Evolutionary conservation across 2,888 invertebrate species (phyloP).

Genomic region (Andricus quercusramuli): DNA sequence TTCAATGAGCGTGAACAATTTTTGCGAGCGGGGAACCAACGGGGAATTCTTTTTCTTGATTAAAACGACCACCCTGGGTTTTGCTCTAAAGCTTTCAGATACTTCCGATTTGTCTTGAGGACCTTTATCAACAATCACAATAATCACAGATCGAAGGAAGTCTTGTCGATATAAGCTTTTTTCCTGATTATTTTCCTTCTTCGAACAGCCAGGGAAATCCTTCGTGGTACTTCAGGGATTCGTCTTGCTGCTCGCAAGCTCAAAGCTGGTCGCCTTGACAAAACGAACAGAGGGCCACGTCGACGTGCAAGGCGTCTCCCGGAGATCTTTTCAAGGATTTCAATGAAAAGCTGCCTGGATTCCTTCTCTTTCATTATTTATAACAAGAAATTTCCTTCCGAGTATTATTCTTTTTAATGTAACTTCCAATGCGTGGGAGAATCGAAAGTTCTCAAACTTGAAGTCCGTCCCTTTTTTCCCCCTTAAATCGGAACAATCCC

Average conservation of each 20-base stretch:
- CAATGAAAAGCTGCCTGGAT: not conserved
- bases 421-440: not conserved
- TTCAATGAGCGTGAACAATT: too few relatives aligned
- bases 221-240: conserved; percentile 22
- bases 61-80: too few relatives aligned
- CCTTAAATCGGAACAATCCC: too few relatives aligned
- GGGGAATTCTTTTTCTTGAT: too few relatives aligned
- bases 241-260: not conserved
- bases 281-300: not conserved
- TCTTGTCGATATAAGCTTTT: conserved; percentile 3
- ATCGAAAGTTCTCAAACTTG: too few relatives aligned
- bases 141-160: not conserved
- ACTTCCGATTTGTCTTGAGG: not conserved
- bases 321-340: conserved; percentile 2
- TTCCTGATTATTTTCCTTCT: not conserved
- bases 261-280: conserved; percentile 17
- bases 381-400: not conserved
- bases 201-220: conserved; percentile 21
- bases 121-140: not conserved
- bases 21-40: too few relatives aligned
- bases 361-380: not conserved
- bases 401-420: not conserved
- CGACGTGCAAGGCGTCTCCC: not conserved
- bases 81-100: not conserved
- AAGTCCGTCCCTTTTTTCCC: too few relatives aligned